phyloP scores from a whole-genome alignment of 2,797 vertebrate genomes.

The Oryzias dopingdopingensis region DNA sequence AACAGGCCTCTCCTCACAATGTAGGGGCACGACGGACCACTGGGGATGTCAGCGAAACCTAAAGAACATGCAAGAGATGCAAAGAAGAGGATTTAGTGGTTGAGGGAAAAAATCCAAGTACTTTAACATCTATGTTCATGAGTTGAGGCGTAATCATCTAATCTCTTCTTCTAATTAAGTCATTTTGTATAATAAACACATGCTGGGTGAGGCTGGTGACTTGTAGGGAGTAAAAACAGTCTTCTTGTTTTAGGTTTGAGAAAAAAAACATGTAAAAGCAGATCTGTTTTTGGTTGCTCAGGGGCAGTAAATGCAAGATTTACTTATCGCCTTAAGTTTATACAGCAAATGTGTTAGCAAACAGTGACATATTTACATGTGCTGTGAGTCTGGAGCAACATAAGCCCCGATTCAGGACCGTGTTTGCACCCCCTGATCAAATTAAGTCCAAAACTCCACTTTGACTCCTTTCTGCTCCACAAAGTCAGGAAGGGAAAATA shows the following conservation, averaged over 20 bases:
- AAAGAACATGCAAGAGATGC: constrained; percentile 6
- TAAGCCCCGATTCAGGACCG: background rate
- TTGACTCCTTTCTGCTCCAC: background rate
- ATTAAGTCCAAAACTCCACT: background rate
- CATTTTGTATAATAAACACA: no score
- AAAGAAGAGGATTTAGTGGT: background rate
- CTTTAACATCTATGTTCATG: background rate
- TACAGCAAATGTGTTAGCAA: background rate
- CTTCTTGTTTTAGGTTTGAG: background rate
- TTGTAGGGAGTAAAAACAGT: background rate
- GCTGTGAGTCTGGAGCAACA: no score
- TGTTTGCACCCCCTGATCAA: background rate
- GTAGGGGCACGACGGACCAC: constrained; percentile 79
- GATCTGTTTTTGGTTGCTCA: background rate
- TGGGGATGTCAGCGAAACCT: constrained; percentile 87
- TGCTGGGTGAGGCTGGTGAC: no score
- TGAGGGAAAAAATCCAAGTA: background rate
- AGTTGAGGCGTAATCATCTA: no score
- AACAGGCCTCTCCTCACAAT: constrained; percentile 81
- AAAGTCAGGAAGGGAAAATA: background rate
- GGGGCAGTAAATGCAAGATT: background rate
- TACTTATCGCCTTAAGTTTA: background rate
- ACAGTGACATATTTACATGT: background rate
- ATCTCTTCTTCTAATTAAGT: no score
- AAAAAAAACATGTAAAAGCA: background rate